Evolutionary conservation across 2,797 vertebrate species (phyloP).

Genomic region (Microctenopoma steveboyesi): DNA sequence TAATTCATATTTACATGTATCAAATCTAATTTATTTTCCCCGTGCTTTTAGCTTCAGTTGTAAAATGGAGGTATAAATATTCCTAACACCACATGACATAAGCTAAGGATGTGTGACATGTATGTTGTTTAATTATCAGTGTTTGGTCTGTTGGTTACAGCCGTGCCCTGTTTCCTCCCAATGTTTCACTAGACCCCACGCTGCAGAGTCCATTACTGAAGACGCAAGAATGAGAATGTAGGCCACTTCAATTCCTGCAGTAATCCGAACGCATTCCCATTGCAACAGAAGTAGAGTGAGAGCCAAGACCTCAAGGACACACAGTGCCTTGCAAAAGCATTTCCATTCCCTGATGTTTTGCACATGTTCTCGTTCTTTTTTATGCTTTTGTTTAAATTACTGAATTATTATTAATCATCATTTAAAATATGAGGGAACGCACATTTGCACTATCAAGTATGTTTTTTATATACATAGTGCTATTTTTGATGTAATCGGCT

Average conservation of each 20-base stretch:
- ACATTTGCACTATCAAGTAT: neutral
- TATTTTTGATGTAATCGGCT: neutral
- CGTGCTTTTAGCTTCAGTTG: neutral
- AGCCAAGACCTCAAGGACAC: slow-evolving; percentile 54
- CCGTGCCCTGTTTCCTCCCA: slow-evolving; percentile 10
- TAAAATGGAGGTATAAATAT: neutral
- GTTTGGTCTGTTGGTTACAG: neutral
- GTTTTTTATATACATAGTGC: neutral
- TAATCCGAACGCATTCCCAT: slow-evolving; percentile 60
- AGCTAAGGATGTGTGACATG: neutral
- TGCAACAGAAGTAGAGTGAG: slow-evolving; percentile 46
- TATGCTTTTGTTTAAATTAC: neutral
- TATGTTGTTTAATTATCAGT: neutral
- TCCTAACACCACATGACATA: neutral
- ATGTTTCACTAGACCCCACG: slow-evolving; percentile 34
- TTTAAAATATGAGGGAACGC: slow-evolving; percentile 2
- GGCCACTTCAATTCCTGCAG: slow-evolving; percentile 59
- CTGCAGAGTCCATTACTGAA: slow-evolving; percentile 25
- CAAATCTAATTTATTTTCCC: slow-evolving; percentile 6
- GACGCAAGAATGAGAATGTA: slow-evolving; percentile 33
- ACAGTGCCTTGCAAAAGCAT: slow-evolving; percentile 16
- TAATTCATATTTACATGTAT: slow-evolving; percentile 24
- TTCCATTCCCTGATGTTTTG: slow-evolving; percentile 23
- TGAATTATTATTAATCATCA: too few species aligned
- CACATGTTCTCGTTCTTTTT: slow-evolving; percentile 20